These are phyloP conservation scores for Erythrolamprus reginae DNA, from an alignment of 2,113 vertebrate species.

Conservation along the genomic window DNA sequence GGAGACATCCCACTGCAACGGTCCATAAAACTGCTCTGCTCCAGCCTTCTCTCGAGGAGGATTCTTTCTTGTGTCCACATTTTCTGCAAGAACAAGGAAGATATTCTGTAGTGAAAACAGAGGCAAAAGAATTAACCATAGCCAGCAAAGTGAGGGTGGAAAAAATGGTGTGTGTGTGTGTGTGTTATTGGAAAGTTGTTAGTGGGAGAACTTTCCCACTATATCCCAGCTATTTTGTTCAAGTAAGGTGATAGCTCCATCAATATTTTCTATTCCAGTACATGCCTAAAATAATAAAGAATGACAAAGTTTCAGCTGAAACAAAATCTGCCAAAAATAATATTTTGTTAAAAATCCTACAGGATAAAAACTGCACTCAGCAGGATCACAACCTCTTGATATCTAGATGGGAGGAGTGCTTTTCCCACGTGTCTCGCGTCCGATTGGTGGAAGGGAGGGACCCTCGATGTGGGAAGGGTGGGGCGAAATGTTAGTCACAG, in stretches of 20 bases:
- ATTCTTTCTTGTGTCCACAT: neutral
- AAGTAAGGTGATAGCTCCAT: slow-evolving; percentile 97
- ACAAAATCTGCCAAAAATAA: neutral
- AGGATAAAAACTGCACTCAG: neutral
- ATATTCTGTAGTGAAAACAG: neutral
- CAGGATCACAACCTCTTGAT: neutral
- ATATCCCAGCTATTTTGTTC: slow-evolving; percentile 99
- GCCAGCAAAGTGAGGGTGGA: neutral
- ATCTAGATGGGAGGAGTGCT: neutral
- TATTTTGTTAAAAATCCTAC: neutral
- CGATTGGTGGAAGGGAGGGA: neutral
- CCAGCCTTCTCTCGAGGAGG: neutral
- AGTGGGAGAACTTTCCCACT: slow-evolving; percentile 75
- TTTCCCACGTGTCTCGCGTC: neutral
- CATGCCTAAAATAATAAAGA: slow-evolving; percentile 80
- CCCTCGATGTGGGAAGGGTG: neutral
- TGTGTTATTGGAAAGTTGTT: neutral
- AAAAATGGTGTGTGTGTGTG: too few species aligned
- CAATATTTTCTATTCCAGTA: slow-evolving; percentile 99
- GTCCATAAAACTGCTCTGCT: neutral
- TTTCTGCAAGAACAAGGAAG: neutral
- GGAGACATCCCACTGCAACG: neutral
- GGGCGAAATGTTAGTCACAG: neutral
- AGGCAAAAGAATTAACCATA: neutral
- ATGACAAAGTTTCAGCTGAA: slow-evolving; percentile 38